Evolutionary conservation across 64 coral and sea anemone species (phyloP), one percentile per base, ranked within the genome.

Genomic region (Trachythela sp.): DNA sequence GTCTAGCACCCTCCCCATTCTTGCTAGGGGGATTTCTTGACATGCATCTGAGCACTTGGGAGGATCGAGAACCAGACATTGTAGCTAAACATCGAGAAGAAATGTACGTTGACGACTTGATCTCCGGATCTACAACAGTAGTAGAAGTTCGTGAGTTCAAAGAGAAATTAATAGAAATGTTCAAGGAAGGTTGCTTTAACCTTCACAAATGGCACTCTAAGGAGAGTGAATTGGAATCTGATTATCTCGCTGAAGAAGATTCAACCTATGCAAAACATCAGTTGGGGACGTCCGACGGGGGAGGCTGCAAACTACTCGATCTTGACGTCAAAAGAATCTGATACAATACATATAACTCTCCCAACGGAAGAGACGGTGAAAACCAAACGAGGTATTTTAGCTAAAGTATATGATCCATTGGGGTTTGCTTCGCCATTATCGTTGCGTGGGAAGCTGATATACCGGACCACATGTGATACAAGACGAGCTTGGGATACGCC

Each of bases 341-440:
- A 68, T 31, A 68, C 59, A 31, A 6, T 68, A 22, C 59, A 68
- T n/a, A 14, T 68, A 6, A 31, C 30, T 6, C 2, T 31, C 4
- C 59, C 59, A 2, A 68, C 20, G 4, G 85, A 87, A 20, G 6
- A 87, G 35, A 49, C 49, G 50, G 56, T 54, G 85, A 18, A 54
- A 45, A 87, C 48, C 11, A 87, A 87, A 35, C 45, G 17, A 56
- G 48, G 85, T 33, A 59, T 87, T 30, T 36, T 88, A 68, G 86
- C 86, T 15, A 88, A 68, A 27, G 59, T 88, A 9, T 68, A 41
- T 26, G 54, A 88, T 68, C 86, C 54, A 33, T 60, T 88, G 17
- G 86, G 86, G 22, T 54, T 88, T 13, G 37, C 59, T 35, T 88
- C 86, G 39, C 86, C 86, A 59, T n/a, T n/a, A n/a, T n/a, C n/a